Evolutionary conservation across 2,888 invertebrate species (phyloP).

Genomic region (Tyria jacobaeae): DNA sequence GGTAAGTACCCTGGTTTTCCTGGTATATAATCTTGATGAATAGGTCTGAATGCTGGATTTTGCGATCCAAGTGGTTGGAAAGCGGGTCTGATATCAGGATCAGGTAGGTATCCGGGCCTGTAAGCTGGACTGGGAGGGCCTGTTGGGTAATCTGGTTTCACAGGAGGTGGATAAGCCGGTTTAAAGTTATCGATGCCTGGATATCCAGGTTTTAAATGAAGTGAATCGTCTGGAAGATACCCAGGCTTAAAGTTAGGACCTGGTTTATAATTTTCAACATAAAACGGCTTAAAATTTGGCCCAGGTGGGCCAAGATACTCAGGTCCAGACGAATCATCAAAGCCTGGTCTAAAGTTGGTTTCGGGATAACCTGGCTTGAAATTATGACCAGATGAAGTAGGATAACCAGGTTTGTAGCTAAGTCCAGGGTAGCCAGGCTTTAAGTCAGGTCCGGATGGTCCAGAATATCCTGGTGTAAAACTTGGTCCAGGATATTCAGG

Average conservation of each 20-base stretch:
- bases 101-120: constrained; percentile 44
- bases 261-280: background rate
- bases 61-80: constrained; percentile 28
- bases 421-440: background rate
- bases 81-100: constrained; percentile 26
- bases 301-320: constrained; percentile 23
- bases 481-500: constrained; percentile 30
- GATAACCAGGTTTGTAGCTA: constrained; percentile 15
- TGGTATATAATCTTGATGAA: constrained; percentile 31
- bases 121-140: constrained; percentile 19
- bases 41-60: constrained; percentile 44
- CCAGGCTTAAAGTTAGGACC: background rate
- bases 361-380: background rate
- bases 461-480: constrained; percentile 11
- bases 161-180: constrained; percentile 26
- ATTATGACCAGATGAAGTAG: constrained; percentile 25
- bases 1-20: constrained; percentile 41
- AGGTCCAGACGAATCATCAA: no score
- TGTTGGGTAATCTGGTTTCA: constrained; percentile 21
- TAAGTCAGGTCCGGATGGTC: constrained; percentile 26
- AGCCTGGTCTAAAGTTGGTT: constrained; percentile 13
- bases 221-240: background rate
- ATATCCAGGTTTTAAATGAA: constrained; percentile 28
- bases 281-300: constrained; percentile 18
- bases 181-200: constrained; percentile 22